Evolutionary conservation across 2,797 vertebrate genomes (phyloP).

Genomic region (Hyperoplus lanceolatus): DNA sequence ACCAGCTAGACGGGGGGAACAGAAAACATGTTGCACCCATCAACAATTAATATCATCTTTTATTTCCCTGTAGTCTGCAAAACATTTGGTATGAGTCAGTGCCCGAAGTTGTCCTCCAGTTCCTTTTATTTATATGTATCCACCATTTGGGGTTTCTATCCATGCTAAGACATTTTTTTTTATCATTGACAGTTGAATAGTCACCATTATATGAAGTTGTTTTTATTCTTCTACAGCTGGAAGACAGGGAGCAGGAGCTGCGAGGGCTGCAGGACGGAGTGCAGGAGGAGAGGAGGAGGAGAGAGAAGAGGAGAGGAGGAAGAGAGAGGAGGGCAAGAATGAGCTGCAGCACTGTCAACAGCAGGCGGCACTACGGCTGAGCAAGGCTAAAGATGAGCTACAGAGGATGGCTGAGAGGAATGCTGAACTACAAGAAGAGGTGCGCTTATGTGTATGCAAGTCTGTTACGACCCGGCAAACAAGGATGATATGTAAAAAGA

Average conservation of each 20-base stretch:
- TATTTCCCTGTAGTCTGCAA: slow-evolving; percentile 2
- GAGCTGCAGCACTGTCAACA: slow-evolving; percentile 75
- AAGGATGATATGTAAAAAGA: too few species aligned
- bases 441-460: slow-evolving; percentile 20
- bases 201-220: neutral
- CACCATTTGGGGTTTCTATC: neutral
- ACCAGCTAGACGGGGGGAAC: slow-evolving; percentile 13
- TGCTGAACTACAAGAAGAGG: slow-evolving; percentile 86
- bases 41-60: neutral
- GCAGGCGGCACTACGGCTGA: slow-evolving; percentile 86
- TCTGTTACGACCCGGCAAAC: neutral
- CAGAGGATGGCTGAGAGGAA: slow-evolving; percentile 82
- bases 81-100: slow-evolving; percentile 2
- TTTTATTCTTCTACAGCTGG: slow-evolving; percentile 69
- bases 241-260: slow-evolving; percentile 81
- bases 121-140: neutral
- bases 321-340: slow-evolving; percentile 57
- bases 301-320: slow-evolving; percentile 75
- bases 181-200: neutral
- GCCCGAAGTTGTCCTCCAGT: neutral
- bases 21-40: slow-evolving; percentile 17
- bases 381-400: slow-evolving; percentile 79
- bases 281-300: slow-evolving; percentile 79
- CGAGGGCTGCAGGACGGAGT: slow-evolving; percentile 79
- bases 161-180: neutral